These are phyloP conservation scores for Amiota minor DNA, from an alignment of 2,888 invertebrate species.

Conservation along the genomic window DNA sequence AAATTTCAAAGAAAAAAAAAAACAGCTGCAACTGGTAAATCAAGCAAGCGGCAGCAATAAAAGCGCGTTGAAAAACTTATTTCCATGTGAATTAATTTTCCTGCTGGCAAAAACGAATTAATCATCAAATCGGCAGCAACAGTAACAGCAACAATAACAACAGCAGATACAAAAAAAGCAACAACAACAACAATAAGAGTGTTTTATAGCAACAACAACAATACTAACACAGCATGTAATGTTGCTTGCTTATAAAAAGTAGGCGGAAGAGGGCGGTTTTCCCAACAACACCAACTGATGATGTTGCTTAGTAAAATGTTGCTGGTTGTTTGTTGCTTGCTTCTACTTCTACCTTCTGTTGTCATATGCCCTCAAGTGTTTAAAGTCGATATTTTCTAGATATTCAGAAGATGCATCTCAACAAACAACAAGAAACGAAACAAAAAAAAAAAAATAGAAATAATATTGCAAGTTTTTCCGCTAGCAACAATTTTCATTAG, in stretches of 20 bases:
- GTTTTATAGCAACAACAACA: neutral
- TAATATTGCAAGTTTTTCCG: constrained; percentile 23
- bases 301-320: constrained; percentile 27
- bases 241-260: neutral
- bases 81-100: constrained; percentile 52
- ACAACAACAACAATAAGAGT: neutral
- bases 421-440: neutral
- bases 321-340: constrained; percentile 28
- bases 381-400: constrained; percentile 49
- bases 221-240: neutral
- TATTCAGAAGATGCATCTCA: constrained; percentile 3
- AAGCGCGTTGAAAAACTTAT: constrained; percentile 49
- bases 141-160: constrained; percentile 20
- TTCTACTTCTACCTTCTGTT: constrained; percentile 54
- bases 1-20: neutral
- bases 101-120: constrained; percentile 59
- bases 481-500: constrained; percentile 24
- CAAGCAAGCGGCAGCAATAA: constrained; percentile 39
- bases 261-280: neutral
- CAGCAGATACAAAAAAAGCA: neutral
- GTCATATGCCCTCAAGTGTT: constrained; percentile 51
- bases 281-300: neutral
- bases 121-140: constrained; percentile 50
- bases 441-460: neutral
- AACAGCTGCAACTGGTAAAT: neutral